These are phyloP conservation scores for Leptocoma aspasia DNA, from an alignment of 2,113 vertebrate species.

Conservation along the genomic window DNA sequence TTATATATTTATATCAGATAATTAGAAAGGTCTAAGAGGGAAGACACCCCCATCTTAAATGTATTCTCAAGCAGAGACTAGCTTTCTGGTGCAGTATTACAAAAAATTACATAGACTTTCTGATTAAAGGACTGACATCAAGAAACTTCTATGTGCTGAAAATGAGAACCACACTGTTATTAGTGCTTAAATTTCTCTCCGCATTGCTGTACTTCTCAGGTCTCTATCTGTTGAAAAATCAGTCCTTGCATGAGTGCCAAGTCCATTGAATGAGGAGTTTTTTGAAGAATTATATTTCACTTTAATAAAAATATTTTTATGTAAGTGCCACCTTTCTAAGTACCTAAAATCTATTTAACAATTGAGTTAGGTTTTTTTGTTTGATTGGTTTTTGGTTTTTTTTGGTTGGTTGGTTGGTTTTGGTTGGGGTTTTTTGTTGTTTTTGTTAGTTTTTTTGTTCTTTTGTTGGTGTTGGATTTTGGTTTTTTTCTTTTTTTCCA, in stretches of 20 bases:
- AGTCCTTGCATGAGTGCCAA: background rate
- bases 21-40: background rate
- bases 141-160: background rate
- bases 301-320: background rate
- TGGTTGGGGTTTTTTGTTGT: too few relatives aligned
- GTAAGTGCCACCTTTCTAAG: background rate
- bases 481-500: background rate
- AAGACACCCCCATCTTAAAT: background rate
- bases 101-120: background rate
- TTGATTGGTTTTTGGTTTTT: background rate
- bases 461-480: background rate
- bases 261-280: accelerated
- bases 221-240: background rate
- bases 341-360: background rate
- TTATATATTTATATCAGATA: background rate
- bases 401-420: background rate
- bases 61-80: background rate
- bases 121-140: background rate
- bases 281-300: background rate
- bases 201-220: background rate
- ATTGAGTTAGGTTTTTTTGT: background rate
- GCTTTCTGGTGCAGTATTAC: background rate
- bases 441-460: too few relatives aligned
- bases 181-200: background rate
- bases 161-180: background rate